A percentile compares a stretch with the other conserved stretches of the same genome.
phyloP scores from a whole-genome alignment of 2,113 vertebrate species.

The Numida meleagris region DNA sequence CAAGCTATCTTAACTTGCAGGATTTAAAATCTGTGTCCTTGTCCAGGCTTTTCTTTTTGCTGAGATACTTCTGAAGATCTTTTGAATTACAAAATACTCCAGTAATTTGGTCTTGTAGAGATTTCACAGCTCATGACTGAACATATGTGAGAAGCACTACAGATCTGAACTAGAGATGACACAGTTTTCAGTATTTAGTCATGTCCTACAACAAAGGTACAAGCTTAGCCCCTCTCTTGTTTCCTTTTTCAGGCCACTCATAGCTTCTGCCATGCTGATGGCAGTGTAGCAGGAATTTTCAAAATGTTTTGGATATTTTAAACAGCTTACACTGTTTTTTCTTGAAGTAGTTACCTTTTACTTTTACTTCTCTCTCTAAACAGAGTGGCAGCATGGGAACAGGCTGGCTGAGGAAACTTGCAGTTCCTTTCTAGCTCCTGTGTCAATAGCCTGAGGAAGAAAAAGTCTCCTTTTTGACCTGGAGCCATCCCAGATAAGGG shows the following conservation, averaged over 20 bases:
- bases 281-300: background rate
- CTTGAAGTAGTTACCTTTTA: background rate
- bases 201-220: slow-evolving; percentile 27
- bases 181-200: slow-evolving; percentile 32
- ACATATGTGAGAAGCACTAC: background rate
- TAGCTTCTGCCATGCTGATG: background rate
- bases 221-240: background rate
- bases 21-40: background rate
- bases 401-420: background rate
- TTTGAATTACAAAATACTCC: background rate
- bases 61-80: background rate
- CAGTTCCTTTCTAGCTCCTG: background rate
- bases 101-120: background rate
- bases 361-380: background rate
- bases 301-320: background rate
- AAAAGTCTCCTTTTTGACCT: background rate
- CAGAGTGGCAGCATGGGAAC: background rate
- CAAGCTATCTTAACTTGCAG: background rate
- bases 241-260: slow-evolving; percentile 18
- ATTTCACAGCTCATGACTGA: slow-evolving; percentile 34
- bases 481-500: background rate
- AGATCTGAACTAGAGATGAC: background rate
- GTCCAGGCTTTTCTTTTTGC: background rate
- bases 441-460: background rate
- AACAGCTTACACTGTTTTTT: background rate